These are phyloP conservation scores for Ectropis crepuscularia DNA, from an alignment of 2,888 invertebrate species.

Conservation along the genomic window DNA sequence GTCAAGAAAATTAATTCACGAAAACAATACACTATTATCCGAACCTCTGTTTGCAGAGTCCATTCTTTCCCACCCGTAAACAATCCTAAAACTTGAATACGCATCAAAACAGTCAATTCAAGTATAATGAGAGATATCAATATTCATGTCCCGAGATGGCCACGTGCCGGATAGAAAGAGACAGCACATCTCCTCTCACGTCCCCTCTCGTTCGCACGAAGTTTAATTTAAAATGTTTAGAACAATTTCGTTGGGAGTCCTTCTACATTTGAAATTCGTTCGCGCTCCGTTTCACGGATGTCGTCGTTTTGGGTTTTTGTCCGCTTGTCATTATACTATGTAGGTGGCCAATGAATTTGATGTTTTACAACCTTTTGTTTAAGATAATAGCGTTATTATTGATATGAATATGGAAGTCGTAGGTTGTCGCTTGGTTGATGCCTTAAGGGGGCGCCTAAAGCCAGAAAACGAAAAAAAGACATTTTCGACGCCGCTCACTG, in stretches of 20 bases:
- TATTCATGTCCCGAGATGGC: conserved; percentile 60
- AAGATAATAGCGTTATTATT: not conserved
- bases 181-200: conserved; percentile 5
- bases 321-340: conserved; percentile 35
- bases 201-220: conserved; percentile 44
- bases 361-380: conserved; percentile 23
- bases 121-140: conserved; percentile 62
- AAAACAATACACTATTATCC: conserved; percentile 27
- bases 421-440: no score
- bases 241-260: conserved; percentile 44
- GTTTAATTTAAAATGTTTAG: conserved; percentile 45
- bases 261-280: conserved; percentile 46
- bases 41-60: conserved; percentile 13
- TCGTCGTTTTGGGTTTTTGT: conserved; percentile 43
- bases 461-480: no score
- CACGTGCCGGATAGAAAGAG: conserved; percentile 59
- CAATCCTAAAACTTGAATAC: conserved; percentile 18
- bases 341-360: conserved; percentile 43
- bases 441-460: no score
- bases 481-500: no score
- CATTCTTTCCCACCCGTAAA: conserved; percentile 16
- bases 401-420: no score
- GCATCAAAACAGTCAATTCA: conserved; percentile 41
- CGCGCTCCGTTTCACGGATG: conserved; percentile 44
- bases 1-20: not conserved